Percentiles rank a stretch among this genome's conserved stretches.
Evolutionary conservation across 37 sponge, comb jelly and placozoan genomes (phyloP).

Genomic region (Theonella swinhoei): DNA sequence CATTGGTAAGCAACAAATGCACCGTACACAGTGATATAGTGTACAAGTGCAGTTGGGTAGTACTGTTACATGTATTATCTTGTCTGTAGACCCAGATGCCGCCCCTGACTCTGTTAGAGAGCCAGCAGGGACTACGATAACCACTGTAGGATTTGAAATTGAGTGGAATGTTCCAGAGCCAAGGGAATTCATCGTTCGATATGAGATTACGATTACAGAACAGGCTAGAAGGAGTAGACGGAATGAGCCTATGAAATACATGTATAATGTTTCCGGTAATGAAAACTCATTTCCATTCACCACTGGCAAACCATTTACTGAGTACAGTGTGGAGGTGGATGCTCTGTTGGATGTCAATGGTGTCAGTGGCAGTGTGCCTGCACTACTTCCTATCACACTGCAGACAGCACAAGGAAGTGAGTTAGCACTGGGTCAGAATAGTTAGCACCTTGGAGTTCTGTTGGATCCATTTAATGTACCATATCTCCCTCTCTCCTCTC

Average conservation of each 20-base stretch:
- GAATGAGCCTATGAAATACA: neutral
- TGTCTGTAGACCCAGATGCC: too few relatives aligned
- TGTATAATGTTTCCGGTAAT: neutral
- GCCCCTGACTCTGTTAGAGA: too few relatives aligned
- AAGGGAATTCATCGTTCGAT: neutral
- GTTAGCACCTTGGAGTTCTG: neutral
- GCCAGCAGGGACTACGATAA: too few relatives aligned
- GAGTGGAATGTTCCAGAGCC: neutral
- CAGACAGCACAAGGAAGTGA: slow-evolving; percentile 12
- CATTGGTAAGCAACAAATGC: too few relatives aligned
- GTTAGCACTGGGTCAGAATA: neutral
- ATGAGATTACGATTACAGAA: neutral
- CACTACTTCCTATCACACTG: neutral
- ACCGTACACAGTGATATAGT: too few relatives aligned
- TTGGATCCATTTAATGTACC: neutral
- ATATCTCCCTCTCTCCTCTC: too few relatives aligned
- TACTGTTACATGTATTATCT: too few relatives aligned
- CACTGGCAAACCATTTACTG: neutral
- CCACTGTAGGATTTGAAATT: neutral
- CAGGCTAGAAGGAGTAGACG: neutral
- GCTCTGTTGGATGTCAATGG: neutral
- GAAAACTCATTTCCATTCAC: neutral
- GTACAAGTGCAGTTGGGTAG: too few relatives aligned
- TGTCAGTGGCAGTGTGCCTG: neutral
- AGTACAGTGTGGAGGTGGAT: slow-evolving; percentile 1